These are phyloP conservation scores for Alexandromys fortis DNA, from an alignment of 2,113 vertebrate genomes.

Conservation along the genomic window DNA sequence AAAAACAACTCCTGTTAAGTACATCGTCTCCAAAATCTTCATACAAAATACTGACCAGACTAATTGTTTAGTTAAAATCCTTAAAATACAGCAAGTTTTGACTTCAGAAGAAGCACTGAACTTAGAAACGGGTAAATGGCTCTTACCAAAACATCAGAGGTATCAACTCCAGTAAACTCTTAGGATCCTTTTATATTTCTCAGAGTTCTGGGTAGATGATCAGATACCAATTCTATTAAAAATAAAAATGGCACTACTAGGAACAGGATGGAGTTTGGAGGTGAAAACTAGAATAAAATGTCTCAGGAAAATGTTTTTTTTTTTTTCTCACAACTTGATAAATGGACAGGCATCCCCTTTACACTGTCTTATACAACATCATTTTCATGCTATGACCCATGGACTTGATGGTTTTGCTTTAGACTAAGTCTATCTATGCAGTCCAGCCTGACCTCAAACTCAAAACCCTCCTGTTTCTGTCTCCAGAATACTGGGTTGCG, in stretches of 20 bases:
- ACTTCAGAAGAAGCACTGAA: neutral
- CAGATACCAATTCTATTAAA: neutral
- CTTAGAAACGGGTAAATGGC: neutral
- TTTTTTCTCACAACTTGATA: neutral
- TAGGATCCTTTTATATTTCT: neutral
- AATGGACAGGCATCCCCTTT: neutral
- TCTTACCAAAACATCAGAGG: neutral
- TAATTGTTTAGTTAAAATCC: neutral
- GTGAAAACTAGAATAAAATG: neutral
- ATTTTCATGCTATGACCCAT: neutral
- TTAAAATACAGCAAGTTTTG: slow-evolving; percentile 3
- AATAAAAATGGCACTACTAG: neutral
- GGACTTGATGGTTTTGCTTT: neutral
- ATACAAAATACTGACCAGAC: neutral
- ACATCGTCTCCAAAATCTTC: neutral
- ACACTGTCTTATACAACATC: no score
- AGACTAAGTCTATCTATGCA: neutral
- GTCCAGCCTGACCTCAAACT: neutral
- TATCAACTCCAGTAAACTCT: neutral
- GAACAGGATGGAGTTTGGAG: neutral
- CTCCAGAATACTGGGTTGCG: neutral
- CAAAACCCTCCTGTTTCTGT: neutral
- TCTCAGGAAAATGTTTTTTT: neutral
- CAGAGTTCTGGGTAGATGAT: neutral
- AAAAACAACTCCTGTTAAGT: neutral